Conservation (phyloP, 2,797 vertebrate species). For the Leontopithecus rosalia region DNA sequence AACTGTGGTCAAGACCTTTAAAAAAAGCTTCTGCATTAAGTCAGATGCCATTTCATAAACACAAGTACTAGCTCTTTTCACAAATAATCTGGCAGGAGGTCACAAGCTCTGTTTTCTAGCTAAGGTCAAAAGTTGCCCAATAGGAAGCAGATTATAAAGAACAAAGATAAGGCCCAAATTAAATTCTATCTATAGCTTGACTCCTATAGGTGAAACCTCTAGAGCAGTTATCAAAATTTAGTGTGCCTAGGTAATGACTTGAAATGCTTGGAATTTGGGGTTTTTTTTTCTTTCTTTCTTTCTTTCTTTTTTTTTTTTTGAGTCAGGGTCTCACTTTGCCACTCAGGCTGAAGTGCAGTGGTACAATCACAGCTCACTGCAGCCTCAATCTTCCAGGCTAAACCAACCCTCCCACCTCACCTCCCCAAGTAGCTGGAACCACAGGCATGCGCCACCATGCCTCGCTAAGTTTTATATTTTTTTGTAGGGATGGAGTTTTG, state of each 20-base stretch:
- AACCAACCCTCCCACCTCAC: neutral
- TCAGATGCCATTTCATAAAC: neutral
- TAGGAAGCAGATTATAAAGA: constrained; percentile 31
- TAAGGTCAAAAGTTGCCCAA: constrained; percentile 20
- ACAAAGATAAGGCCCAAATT: constrained; percentile 11
- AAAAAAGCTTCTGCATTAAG: neutral
- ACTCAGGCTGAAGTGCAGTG: neutral
- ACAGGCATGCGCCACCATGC: neutral
- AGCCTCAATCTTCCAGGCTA: neutral
- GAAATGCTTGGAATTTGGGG: neutral
- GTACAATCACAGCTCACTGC: neutral
- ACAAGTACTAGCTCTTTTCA: neutral
- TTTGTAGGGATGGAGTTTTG: neutral
- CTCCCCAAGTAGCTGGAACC: neutral
- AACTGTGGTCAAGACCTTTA: neutral
- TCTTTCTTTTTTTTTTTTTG: too few relatives aligned
- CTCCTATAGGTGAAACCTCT: neutral
- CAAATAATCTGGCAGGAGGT: neutral
- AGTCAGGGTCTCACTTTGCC: neutral
- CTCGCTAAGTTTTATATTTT: neutral
- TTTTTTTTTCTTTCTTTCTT: too few relatives aligned
- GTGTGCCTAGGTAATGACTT: neutral
- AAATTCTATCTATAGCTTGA: neutral
- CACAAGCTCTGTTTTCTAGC: neutral
- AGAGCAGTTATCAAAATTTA: neutral